These are phyloP conservation scores for Manduca sexta DNA, from an alignment of 1,140 invertebrate genomes.

Conservation along the genomic window DNA sequence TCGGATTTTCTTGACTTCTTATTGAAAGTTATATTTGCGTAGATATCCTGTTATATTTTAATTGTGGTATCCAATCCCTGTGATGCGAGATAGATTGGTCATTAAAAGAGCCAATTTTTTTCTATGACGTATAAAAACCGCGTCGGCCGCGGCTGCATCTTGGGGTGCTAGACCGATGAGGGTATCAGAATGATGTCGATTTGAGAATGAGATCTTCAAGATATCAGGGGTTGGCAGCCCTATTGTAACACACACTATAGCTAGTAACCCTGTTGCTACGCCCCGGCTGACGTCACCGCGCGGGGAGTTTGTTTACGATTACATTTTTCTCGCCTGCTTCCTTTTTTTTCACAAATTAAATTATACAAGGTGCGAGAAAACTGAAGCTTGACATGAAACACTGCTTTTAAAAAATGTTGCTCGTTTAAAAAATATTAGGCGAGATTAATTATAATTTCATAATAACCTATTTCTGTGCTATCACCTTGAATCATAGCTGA, in stretches of 20 bases:
- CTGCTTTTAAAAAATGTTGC: slow-evolving; percentile 14
- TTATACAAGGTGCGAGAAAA: slow-evolving; percentile 24
- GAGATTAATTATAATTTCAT: slow-evolving; percentile 14
- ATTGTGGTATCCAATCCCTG: no score
- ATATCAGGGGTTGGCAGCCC: not conserved
- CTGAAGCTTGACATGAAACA: slow-evolving; percentile 19
- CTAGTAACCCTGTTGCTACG: slow-evolving; percentile 6
- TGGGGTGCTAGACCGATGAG: no score
- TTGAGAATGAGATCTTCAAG: no score
- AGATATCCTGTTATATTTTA: no score
- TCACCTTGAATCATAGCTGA: slow-evolving; percentile 10
- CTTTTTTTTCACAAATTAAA: slow-evolving; percentile 18
- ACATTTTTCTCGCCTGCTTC: slow-evolving; percentile 17
- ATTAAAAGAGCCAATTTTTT: no score
- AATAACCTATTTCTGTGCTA: slow-evolving; percentile 14
- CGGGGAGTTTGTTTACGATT: slow-evolving; percentile 17
- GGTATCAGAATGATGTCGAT: no score
- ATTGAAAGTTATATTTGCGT: no score
- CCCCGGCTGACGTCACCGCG: slow-evolving; percentile 14
- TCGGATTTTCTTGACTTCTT: no score
- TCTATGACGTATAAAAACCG: no score
- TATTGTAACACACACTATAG: not conserved
- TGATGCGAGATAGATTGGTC: no score
- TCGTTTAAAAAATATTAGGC: slow-evolving; percentile 10
- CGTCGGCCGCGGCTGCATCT: no score